Evolutionary conservation across 2,797 vertebrate genomes (phyloP).

Genomic region (Cossypha polioptera): DNA sequence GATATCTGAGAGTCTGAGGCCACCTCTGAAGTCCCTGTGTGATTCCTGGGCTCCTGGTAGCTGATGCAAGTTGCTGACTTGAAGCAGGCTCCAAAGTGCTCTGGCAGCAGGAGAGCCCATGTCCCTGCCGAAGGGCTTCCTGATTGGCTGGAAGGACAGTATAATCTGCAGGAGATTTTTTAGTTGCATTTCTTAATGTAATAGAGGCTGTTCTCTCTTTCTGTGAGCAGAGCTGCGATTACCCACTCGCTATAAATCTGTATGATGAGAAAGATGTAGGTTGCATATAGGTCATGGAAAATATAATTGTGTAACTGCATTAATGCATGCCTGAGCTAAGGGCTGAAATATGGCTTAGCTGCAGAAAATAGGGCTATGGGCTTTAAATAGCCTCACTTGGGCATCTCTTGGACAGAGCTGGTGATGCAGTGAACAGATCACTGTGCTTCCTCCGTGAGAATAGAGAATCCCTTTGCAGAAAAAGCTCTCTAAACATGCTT

Average conservation of each 20-base stretch:
- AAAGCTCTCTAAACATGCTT: rapidly evolving
- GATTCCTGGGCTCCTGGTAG: background rate
- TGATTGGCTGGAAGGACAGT: rapidly evolving
- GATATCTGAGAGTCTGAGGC: background rate
- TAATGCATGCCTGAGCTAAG: background rate
- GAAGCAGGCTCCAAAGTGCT: background rate
- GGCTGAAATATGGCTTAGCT: background rate
- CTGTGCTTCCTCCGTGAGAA: background rate
- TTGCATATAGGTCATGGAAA: background rate
- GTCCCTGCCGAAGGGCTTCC: background rate
- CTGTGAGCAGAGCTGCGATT: rapidly evolving
- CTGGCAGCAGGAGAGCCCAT: rapidly evolving
- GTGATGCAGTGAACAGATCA: background rate
- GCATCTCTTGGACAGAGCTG: background rate
- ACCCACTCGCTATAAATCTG: background rate
- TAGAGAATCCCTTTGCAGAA: constrained; percentile 42
- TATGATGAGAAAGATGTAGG: background rate
- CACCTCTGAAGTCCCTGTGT: rapidly evolving
- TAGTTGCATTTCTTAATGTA: background rate
- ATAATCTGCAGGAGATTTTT: background rate
- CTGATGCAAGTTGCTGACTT: background rate
- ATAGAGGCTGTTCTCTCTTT: background rate
- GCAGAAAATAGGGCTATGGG: background rate
- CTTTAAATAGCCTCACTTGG: background rate
- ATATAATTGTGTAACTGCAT: background rate